Evolutionary conservation across 1,140 invertebrate genomes (phyloP).

Genomic region (Leptopilina clavipes): DNA sequence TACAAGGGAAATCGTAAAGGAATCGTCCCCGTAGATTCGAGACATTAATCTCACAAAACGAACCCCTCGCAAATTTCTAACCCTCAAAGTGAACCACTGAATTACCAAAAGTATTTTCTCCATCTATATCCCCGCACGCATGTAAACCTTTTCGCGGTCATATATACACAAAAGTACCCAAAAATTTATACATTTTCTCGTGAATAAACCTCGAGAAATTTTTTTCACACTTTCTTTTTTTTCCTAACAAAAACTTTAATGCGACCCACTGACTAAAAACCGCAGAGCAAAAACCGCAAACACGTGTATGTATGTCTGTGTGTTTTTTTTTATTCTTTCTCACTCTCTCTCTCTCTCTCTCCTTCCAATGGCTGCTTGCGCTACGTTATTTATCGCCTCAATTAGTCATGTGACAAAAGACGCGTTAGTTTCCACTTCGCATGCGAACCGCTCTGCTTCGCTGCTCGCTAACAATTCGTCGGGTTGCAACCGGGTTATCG

Average conservation of each 20-base stretch:
- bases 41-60: constrained; percentile 46
- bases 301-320: too few relatives aligned
- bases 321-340: too few relatives aligned
- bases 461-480: constrained; percentile 38
- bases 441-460: constrained; percentile 42
- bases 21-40: neutral
- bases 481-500: constrained; percentile 38
- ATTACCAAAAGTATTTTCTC: constrained; percentile 50
- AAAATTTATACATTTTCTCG: constrained; percentile 47
- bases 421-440: constrained; percentile 52
- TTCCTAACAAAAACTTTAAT: neutral
- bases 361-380: constrained; percentile 36
- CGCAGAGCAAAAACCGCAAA: constrained; percentile 39
- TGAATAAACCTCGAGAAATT: constrained; percentile 1
- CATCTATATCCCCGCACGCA: constrained; percentile 49
- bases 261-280: constrained; percentile 35
- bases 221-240: constrained; percentile 9
- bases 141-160: constrained; percentile 34
- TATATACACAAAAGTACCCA: constrained; percentile 27
- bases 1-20: constrained; percentile 18
- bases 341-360: neutral
- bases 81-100: constrained; percentile 52
- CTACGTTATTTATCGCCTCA: constrained; percentile 52
- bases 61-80: constrained; percentile 32
- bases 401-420: constrained; percentile 58